Percentiles rank a stretch among this genome's conserved stretches.
These are phyloP conservation scores for Anguilla japonica DNA, from an alignment of 2,113 vertebrate species.

Conservation along the genomic window DNA sequence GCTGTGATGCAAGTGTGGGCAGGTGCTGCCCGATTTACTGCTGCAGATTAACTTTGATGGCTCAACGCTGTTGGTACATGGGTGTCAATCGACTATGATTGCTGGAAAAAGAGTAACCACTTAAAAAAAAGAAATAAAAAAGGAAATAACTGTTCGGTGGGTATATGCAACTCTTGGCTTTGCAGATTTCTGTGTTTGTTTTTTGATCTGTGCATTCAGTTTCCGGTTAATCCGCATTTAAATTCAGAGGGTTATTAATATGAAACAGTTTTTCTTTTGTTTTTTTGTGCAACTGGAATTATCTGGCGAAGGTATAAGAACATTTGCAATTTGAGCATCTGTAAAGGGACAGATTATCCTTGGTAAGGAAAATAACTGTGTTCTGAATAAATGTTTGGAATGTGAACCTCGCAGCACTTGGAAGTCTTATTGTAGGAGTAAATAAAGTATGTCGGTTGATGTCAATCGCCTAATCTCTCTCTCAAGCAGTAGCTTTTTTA, in stretches of 20 bases:
- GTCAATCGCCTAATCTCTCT: neutral
- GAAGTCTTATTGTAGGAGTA: neutral
- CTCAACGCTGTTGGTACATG: neutral
- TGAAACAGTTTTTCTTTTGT: neutral
- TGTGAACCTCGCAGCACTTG: neutral
- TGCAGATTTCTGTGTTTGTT: neutral
- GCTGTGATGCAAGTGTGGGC: neutral
- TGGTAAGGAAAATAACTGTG: neutral
- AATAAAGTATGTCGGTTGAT: neutral
- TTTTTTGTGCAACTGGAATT: constrained; percentile 4
- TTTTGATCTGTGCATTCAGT: neutral
- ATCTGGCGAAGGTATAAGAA: neutral
- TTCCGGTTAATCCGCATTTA: neutral
- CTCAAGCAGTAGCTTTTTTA: neutral
- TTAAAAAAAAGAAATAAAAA: too few species aligned
- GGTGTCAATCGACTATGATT: neutral
- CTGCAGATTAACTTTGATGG: neutral
- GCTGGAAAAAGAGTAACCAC: neutral
- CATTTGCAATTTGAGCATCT: neutral
- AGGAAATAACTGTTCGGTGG: neutral
- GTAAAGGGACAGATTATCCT: neutral
- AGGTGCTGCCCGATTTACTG: constrained; percentile 2
- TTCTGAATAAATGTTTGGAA: neutral
- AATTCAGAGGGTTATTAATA: neutral
- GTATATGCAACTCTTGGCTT: neutral